Percentiles rank a stretch among this genome's conserved stretches.
Conservation (phyloP, 2,888 invertebrate species). For the Drosophila fulvimacula region DNA sequence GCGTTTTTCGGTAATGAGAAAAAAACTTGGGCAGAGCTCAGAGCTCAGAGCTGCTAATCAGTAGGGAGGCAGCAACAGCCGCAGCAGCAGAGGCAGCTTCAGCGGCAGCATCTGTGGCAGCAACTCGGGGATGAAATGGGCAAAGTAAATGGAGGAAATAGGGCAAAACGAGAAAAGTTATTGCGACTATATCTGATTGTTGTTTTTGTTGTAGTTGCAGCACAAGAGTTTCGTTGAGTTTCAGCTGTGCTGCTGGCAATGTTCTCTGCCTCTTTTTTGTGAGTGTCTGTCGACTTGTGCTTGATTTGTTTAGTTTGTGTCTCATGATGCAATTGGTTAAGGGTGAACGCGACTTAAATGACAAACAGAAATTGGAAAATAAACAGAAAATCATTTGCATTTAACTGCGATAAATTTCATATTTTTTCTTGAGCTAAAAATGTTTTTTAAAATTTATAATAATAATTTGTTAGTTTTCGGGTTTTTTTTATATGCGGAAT, state of each 20-base stretch:
- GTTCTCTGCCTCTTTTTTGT: neutral
- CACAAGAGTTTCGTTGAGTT: conserved; percentile 50
- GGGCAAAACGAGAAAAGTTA: conserved; percentile 44
- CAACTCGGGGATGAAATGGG: conserved; percentile 47
- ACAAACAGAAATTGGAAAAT: conserved; percentile 9
- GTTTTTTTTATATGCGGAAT: no score
- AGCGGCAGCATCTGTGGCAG: conserved; percentile 5
- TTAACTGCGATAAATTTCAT: neutral
- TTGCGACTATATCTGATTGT: conserved; percentile 25
- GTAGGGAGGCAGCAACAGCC: conserved; percentile 32
- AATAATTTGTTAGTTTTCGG: neutral
- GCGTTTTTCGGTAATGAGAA: conserved; percentile 72
- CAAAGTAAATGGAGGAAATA: conserved; percentile 43
- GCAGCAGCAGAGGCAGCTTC: neutral
- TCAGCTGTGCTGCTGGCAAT: neutral
- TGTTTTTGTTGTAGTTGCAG: conserved; percentile 12
- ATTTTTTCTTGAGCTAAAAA: neutral
- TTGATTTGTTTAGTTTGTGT: conserved; percentile 21
- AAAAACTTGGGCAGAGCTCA: conserved; percentile 59
- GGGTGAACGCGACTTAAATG: neutral
- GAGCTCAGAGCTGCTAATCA: conserved; percentile 59
- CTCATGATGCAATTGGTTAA: conserved; percentile 8
- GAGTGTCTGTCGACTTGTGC: neutral
- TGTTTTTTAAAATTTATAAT: neutral
- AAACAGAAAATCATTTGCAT: conserved; percentile 10